Evolutionary conservation across 2,113 vertebrate species (phyloP).

Genomic region (Oncorhynchus mykiss): DNA sequence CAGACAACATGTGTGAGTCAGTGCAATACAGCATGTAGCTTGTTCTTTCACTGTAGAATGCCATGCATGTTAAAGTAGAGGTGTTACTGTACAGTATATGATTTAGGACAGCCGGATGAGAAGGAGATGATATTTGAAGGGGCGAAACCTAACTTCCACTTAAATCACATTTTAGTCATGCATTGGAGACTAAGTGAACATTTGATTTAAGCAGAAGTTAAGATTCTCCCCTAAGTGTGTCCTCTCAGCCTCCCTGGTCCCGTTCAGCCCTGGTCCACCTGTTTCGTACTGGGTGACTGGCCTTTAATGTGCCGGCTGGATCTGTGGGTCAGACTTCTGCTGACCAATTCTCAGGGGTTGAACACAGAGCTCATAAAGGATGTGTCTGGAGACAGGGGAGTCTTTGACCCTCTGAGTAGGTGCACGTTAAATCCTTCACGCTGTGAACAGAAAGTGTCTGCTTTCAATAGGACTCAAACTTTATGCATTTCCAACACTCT

Average conservation of each 20-base stretch:
- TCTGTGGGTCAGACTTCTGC: constrained; percentile 31
- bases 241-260: constrained; percentile 23
- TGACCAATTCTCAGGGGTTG: constrained; percentile 18
- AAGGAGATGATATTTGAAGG: constrained; percentile 45
- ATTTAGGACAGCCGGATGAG: not conserved
- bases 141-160: too few relatives aligned
- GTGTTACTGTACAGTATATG: not conserved
- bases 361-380: constrained; percentile 45
- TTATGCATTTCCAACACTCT: constrained; percentile 26
- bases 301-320: not conserved
- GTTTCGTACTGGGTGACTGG: constrained; percentile 4
- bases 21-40: not conserved
- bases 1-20: too few relatives aligned
- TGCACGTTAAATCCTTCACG: constrained; percentile 19
- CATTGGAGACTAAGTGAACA: not conserved
- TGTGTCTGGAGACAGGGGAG: constrained; percentile 27
- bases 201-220: too few relatives aligned
- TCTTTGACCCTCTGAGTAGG: constrained; percentile 34
- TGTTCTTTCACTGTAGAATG: not conserved
- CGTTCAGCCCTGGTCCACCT: constrained; percentile 16
- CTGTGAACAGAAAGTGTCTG: constrained; percentile 32
- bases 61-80: not conserved
- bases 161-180: constrained; percentile 32
- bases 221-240: not conserved
- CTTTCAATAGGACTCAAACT: constrained; percentile 8